Evolutionary conservation across 1,140 invertebrate species (phyloP).

Genomic region (Brachystomella parvula): DNA sequence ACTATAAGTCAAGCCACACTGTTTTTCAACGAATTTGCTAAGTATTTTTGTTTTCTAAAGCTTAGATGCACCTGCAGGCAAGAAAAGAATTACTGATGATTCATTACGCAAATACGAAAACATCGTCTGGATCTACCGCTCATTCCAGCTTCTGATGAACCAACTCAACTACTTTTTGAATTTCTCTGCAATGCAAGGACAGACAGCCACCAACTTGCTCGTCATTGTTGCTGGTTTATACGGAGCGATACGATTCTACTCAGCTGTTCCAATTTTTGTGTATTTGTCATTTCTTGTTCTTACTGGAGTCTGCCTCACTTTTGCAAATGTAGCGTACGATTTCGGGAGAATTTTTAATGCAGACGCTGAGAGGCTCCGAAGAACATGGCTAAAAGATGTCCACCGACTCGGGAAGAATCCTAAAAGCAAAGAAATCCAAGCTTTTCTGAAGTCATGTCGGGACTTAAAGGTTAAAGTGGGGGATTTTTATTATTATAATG

Average conservation of each 20-base stretch:
- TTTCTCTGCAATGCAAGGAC: neutral
- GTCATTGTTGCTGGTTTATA: neutral
- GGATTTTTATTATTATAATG: neutral
- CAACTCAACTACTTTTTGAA: neutral
- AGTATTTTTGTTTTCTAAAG: too few relatives aligned
- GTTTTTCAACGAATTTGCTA: too few relatives aligned
- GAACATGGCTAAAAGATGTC: slow-evolving; percentile 1
- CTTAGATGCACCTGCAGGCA: too few relatives aligned
- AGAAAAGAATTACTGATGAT: too few relatives aligned
- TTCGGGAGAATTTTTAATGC: neutral
- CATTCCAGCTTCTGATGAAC: neutral
- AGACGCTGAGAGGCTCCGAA: neutral
- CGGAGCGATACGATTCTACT: neutral
- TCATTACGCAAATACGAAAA: too few relatives aligned
- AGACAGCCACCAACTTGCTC: neutral
- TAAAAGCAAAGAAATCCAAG: neutral
- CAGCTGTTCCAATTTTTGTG: neutral
- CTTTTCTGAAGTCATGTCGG: neutral
- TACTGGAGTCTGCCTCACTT: neutral
- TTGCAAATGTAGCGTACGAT: neutral
- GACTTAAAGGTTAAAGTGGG: neutral
- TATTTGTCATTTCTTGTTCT: neutral
- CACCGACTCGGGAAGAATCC: too few relatives aligned
- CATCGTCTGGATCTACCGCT: neutral
- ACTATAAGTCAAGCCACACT: too few relatives aligned